Evolutionary conservation across 2,888 invertebrate species (phyloP), one percentile per base, ranked within the genome.

Genomic region (Athalia circularis): DNA sequence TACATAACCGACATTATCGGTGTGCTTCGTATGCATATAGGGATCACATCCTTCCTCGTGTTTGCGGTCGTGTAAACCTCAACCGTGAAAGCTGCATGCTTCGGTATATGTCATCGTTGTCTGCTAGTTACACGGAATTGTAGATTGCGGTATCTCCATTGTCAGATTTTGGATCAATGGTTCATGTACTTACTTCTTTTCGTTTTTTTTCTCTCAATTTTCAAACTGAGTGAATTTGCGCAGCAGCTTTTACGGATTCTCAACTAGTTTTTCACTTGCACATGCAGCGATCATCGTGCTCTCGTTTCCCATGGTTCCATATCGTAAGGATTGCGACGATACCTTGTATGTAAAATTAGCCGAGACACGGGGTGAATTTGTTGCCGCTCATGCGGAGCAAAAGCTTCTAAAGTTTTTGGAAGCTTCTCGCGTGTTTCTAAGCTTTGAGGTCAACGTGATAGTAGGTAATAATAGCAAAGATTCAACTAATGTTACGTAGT

Each of bases 11-110:
- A 11, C 11, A n/a, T 54, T 43, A 6, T 29, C 29, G 29, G 29
- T 29, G 29, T 29, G 29, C 29, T 29, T 29, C 29, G 29, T 29
- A 29, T 29, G 29, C 29, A 29, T 29, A 29, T 29, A 43, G 13
- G 11, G 45, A n/a, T 6, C 50, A 68, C 54, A 54, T 68, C 68
- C 54, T 54, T 68, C 68, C 3, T 68, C 68, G 68, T 54, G 29
- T 68, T 43, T 68, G 68, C 68, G 68, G 68, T 54, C 68, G 52
- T n/a, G 52, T 68, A n/a, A 68, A 68, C 68, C 68, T 54, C 68
- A 68, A 52, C 45, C 52, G 52, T 54, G 52, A 15, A 68, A 68
- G 54, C 54, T 68, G 29, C 29, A 29, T 43, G 54, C 15, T 29
- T 4, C 43, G 4, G 43, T 68, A 54, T 29, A 68, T 43, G 29